A percentile compares a stretch with the other conserved stretches of the same genome.
Evolutionary conservation across 2,888 invertebrate genomes (phyloP).

Genomic region (Tenthredo mesomela): DNA sequence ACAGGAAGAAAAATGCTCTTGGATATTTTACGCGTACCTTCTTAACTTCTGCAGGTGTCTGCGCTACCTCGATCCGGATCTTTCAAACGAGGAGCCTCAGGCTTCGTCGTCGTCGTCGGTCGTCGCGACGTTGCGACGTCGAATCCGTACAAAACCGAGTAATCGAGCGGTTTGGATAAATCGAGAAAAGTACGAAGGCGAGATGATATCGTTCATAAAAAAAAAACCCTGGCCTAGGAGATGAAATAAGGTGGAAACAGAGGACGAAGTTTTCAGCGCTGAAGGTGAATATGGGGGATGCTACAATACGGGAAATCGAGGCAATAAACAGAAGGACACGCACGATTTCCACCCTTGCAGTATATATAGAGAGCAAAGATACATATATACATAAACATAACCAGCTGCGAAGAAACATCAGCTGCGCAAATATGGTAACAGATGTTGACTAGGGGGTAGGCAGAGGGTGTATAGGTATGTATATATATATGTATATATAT

Average conservation of each 20-base stretch:
- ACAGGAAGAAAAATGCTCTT: background rate
- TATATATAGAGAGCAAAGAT: background rate
- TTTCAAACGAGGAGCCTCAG: conserved; percentile 10
- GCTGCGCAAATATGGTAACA: conserved; percentile 33
- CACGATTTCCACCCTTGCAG: background rate
- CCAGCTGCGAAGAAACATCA: conserved; percentile 17
- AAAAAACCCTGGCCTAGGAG: background rate
- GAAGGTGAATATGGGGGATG: background rate
- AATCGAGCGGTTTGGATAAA: background rate
- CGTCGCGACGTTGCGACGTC: background rate
- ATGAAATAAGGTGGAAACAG: background rate
- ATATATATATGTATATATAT: background rate
- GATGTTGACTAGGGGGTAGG: conserved; percentile 26
- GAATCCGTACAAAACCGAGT: background rate
- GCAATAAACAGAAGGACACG: conserved; percentile 34
- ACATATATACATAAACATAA: background rate
- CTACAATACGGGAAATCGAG: background rate
- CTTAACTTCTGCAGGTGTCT: conserved; percentile 12
- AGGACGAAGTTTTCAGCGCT: background rate
- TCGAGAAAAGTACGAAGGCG: background rate
- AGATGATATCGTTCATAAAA: background rate
- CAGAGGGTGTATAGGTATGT: background rate
- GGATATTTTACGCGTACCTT: conserved; percentile 10
- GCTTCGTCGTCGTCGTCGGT: background rate
- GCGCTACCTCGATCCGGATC: background rate